These are phyloP conservation scores for Buathra laborator DNA, from an alignment of 2,888 invertebrate genomes.

Conservation along the genomic window DNA sequence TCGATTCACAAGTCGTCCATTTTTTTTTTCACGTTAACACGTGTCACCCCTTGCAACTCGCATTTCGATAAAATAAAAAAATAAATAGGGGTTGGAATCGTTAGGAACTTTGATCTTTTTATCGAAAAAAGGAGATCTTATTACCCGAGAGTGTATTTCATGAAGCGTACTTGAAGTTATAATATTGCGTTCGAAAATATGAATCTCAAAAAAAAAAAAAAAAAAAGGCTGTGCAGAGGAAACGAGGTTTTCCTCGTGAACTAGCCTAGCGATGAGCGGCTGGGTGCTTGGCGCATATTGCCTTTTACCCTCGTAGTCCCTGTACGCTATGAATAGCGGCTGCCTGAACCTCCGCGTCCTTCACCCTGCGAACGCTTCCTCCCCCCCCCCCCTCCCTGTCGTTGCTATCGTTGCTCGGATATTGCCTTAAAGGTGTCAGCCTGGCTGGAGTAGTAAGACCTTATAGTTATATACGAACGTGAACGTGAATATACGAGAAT, in stretches of 20 bases:
- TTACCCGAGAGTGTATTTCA: slow-evolving; percentile 9
- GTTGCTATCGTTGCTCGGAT: slow-evolving; percentile 64
- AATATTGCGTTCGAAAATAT: slow-evolving; percentile 52
- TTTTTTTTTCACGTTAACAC: not conserved
- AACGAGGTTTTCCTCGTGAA: slow-evolving; percentile 64
- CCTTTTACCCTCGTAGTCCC: slow-evolving; percentile 65
- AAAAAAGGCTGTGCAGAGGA: slow-evolving; percentile 28
- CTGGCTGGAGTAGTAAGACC: slow-evolving; percentile 38
- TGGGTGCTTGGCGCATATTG: slow-evolving; percentile 69
- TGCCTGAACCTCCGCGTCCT: slow-evolving; percentile 39
- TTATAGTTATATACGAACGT: slow-evolving; percentile 7
- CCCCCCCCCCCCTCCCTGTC: slow-evolving; percentile 21
- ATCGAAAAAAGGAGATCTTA: slow-evolving; percentile 20
- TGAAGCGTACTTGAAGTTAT: slow-evolving; percentile 34
- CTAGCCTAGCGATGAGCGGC: slow-evolving; percentile 62
- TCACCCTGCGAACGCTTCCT: slow-evolving; percentile 34
- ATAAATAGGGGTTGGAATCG: not conserved
- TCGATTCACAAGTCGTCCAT: not conserved
- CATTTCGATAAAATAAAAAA: not conserved
- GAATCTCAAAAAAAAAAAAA: slow-evolving; percentile 51
- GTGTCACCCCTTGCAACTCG: not conserved
- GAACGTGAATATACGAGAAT: slow-evolving; percentile 53
- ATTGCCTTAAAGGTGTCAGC: slow-evolving; percentile 67
- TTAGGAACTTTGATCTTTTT: slow-evolving; percentile 32
- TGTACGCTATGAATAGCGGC: slow-evolving; percentile 63